These are phyloP conservation scores for Drosophila recens DNA, from an alignment of 2,888 invertebrate species.

Conservation along the genomic window DNA sequence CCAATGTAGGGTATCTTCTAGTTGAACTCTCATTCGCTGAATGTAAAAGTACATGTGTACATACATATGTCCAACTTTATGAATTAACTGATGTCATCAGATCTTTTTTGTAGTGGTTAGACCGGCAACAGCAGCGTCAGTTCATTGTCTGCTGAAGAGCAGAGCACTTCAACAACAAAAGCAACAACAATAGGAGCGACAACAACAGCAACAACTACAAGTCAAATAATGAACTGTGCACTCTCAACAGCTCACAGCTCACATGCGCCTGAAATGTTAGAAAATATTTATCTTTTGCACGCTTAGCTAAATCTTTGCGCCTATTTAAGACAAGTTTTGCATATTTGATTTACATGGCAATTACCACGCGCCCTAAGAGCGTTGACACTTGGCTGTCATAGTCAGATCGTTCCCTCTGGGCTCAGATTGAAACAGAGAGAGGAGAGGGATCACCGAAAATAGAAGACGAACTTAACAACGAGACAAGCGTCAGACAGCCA, in stretches of 20 bases:
- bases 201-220: conserved; percentile 29
- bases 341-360: conserved; percentile 64
- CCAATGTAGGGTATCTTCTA: neutral
- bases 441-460: conserved; percentile 32
- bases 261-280: conserved; percentile 18
- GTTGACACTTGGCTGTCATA: conserved; percentile 57
- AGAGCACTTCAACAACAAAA: conserved; percentile 39
- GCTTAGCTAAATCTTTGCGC: conserved; percentile 47
- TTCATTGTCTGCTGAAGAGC: conserved; percentile 64
- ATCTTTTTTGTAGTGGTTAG: conserved; percentile 22
- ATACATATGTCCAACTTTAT: conserved; percentile 26
- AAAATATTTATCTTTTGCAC: conserved; percentile 61
- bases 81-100: conserved; percentile 57
- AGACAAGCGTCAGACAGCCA: conserved; percentile 15
- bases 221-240: conserved; percentile 39
- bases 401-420: conserved; percentile 7
- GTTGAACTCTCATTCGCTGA: neutral
- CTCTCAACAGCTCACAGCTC: conserved; percentile 19
- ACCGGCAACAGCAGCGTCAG: conserved; percentile 38
- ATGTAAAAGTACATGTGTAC: neutral
- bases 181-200: conserved; percentile 4
- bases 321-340: conserved; percentile 58
- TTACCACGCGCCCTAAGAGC: conserved; percentile 49
- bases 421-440: neutral
- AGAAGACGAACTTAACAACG: conserved; percentile 18